Percentiles rank a stretch among this genome's conserved stretches.
Evolutionary conservation across 2,888 invertebrate genomes (phyloP).

Genomic region (Mesorhabditis spiculigera): DNA sequence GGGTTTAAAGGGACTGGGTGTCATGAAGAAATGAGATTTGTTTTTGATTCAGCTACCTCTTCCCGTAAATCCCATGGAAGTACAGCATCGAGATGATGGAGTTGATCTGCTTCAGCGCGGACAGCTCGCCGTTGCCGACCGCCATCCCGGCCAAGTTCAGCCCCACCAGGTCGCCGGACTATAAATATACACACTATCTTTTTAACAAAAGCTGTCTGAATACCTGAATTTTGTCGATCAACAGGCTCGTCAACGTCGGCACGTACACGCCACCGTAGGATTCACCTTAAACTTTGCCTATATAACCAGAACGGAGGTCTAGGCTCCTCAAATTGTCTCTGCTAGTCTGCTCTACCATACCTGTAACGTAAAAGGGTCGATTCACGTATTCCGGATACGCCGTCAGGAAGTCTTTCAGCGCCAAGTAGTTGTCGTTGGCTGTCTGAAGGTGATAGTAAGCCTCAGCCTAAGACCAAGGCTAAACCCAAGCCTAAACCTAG

Average conservation of each 20-base stretch:
- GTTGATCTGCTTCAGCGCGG: constrained; percentile 36
- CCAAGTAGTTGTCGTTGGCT: constrained; percentile 60
- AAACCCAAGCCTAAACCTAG: neutral
- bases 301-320: neutral
- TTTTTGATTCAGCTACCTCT: constrained; percentile 20
- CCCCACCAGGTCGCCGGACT: constrained; percentile 32
- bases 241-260: constrained; percentile 35
- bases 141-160: constrained; percentile 48
- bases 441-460: constrained; percentile 46
- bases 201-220: neutral
- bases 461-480: neutral
- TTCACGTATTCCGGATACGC: constrained; percentile 61
- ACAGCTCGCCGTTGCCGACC: constrained; percentile 49
- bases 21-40: neutral
- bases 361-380: constrained; percentile 60
- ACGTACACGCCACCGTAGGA: constrained; percentile 59
- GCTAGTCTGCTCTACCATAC: constrained; percentile 7
- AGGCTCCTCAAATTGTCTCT: no score
- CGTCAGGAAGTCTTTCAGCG: constrained; percentile 61
- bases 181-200: constrained; percentile 7
- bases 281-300: constrained; percentile 55
- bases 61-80: constrained; percentile 41
- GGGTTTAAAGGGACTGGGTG: neutral
- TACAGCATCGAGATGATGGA: constrained; percentile 37
- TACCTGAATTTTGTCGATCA: constrained; percentile 40